These are phyloP conservation scores for Brachyistius frenatus DNA, from an alignment of 2,113 vertebrate genomes.

Conservation along the genomic window DNA sequence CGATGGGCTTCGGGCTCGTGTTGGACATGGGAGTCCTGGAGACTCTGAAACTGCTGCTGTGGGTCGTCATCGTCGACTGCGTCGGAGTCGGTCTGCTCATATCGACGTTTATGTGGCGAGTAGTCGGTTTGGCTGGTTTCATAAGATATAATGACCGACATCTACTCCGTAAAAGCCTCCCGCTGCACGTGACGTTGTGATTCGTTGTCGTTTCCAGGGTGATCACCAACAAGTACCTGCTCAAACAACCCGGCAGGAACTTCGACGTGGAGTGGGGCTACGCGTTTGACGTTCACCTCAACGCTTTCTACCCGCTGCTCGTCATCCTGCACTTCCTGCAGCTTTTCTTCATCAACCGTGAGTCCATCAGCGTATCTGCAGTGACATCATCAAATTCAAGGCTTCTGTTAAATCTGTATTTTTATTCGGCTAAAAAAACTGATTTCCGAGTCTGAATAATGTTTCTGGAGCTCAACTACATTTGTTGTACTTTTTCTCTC, in stretches of 20 bases:
- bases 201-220: constrained; percentile 82
- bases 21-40: constrained; percentile 94
- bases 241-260: constrained; percentile 90
- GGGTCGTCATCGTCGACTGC: constrained; percentile 98
- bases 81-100: constrained; percentile 96
- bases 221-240: constrained; percentile 93
- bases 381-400: not conserved
- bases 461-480: too few species aligned
- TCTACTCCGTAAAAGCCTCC: too few species aligned
- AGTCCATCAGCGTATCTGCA: constrained; percentile 71
- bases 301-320: constrained; percentile 97
- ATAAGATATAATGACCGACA: not conserved
- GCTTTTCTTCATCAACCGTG: constrained; percentile 98
- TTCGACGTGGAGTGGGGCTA: constrained; percentile 99
- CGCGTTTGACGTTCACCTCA: constrained; percentile 97
- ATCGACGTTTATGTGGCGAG: constrained; percentile 98
- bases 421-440: too few species aligned
- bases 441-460: too few species aligned
- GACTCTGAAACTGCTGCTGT: constrained; percentile 94
- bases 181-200: too few species aligned
- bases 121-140: not conserved
- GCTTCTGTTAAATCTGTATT: not conserved
- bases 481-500: too few species aligned
- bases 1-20: constrained; percentile 95
- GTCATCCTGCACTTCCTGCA: constrained; percentile 97